Base-by-base conservation (phyloP, 2,113 vertebrate species). In the Spermophilus dauricus region DNA sequence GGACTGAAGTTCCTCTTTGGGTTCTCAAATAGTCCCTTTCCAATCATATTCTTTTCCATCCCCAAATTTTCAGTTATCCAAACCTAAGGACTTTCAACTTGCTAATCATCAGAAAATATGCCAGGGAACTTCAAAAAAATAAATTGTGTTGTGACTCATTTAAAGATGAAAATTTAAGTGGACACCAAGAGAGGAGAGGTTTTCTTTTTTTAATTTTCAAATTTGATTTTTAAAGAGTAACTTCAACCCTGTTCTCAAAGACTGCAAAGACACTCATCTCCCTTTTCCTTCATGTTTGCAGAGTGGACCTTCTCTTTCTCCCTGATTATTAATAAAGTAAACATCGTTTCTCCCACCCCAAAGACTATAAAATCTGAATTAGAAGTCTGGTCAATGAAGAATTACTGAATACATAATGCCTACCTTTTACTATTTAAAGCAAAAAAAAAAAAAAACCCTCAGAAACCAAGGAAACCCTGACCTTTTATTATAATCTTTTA, bases 211-310 rank as follows among this genome's bases (percentile, higher is more conserved):
- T 82, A 63, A 63, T 86, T 58, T 84, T 78, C 65, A 89, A 92
- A 78, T 92, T 89, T 86, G 53, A 82, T 86, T 95, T 95, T 89
- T 75, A 95, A 53, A 53, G 14, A 97, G 34, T 26, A 91, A 77
- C 82, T 93, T 77, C 30, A 78, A 96, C 20, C 39, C 30, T 37
- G 16, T 88, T 94, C 7, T 42, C 26, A 89, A 72, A 91, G 75
- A 76, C 4, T 51, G 32, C 82, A 8, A 51, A 95, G 34, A 67
- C 5, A 30, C 1, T 51, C 76, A n/a, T n/a, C 17, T 8, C 39
- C 17, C 13, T 37, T 75, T 48, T 69, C 42, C 7, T 63, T 10
- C 45, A 51, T 18, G 81, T 81, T 75, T 63, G 22, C 7, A 30
- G 4, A 30, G 26, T 39, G 61, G 28, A 26, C 51, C 26, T 70